phyloP scores from a whole-genome alignment of 1,140 invertebrate genomes.

The Oryctes rhinoceros region DNA sequence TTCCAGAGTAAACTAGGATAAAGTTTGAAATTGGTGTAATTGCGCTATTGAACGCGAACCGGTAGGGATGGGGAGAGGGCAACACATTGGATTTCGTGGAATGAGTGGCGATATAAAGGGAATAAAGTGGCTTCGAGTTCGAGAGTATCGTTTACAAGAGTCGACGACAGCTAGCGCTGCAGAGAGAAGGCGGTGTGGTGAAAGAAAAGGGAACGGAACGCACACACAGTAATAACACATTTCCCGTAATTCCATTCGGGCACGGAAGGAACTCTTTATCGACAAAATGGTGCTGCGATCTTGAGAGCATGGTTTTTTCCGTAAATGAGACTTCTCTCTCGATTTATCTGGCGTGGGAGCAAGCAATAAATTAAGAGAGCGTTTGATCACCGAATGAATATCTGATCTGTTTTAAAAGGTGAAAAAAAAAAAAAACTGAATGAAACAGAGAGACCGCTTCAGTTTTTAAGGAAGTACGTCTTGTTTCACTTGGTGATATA shows the following conservation, averaged over 20 bases:
- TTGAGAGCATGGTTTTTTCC: neutral
- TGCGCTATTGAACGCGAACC: neutral
- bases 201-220: neutral
- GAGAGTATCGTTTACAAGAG: constrained; percentile 27
- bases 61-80: neutral
- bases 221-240: constrained; percentile 27
- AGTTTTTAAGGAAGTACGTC: too few species aligned
- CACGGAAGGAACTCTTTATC: constrained; percentile 28
- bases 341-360: neutral
- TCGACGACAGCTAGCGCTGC: neutral
- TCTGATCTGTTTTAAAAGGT: too few species aligned
- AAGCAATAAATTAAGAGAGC: neutral
- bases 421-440: too few species aligned
- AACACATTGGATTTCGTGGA: constrained; percentile 4
- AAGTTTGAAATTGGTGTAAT: constrained; percentile 36
- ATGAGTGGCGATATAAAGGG: constrained; percentile 23
- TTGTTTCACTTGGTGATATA: too few species aligned
- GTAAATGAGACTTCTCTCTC: neutral
- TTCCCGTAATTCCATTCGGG: constrained; percentile 23
- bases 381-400: neutral
- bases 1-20: constrained; percentile 23
- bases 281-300: neutral
- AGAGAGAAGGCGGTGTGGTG: neutral
- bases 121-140: constrained; percentile 32
- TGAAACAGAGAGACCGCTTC: too few species aligned